These are phyloP conservation scores for Mastomys natalensis DNA, from an alignment of 2,113 vertebrate genomes.

Conservation along the genomic window DNA sequence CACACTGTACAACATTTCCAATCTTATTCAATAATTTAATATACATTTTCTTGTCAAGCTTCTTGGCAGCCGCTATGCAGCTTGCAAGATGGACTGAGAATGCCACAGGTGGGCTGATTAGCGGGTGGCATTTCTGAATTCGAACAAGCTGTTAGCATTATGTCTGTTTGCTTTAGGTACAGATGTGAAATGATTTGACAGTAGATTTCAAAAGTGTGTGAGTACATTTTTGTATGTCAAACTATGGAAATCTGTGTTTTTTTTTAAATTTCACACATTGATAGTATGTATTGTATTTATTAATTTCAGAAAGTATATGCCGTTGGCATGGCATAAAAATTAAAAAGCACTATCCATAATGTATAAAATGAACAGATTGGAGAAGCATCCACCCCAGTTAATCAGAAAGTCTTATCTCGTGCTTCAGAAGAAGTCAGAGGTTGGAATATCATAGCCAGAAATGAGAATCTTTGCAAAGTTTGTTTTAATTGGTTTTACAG, in stretches of 20 bases:
- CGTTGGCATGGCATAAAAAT: conserved; percentile 74
- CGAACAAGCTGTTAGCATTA: conserved; percentile 92
- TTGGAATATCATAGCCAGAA: conserved; percentile 74
- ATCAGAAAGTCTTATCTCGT: conserved; percentile 79
- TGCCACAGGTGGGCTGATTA: conserved; percentile 93
- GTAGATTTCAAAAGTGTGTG: conserved; percentile 89
- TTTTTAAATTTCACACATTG: conserved; percentile 77
- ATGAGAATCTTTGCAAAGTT: conserved; percentile 77
- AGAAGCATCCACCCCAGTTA: conserved; percentile 75
- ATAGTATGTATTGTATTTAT: conserved; percentile 82
- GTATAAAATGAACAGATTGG: conserved; percentile 81
- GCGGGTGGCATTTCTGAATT: conserved; percentile 92
- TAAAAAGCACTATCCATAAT: conserved; percentile 68
- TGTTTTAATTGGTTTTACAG: conserved; percentile 80
- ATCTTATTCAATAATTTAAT: conserved; percentile 90
- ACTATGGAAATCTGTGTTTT: conserved; percentile 78
- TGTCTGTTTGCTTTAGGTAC: conserved; percentile 93
- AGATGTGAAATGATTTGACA: conserved; percentile 93
- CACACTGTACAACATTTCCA: conserved; percentile 86
- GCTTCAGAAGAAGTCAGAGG: conserved; percentile 80
- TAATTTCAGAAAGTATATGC: conserved; percentile 77
- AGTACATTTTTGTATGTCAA: conserved; percentile 90
- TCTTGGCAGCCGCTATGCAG: conserved; percentile 89
- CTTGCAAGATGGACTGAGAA: conserved; percentile 92
- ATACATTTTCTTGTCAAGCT: conserved; percentile 91